A percentile compares a stretch with the other conserved stretches of the same genome.
Evolutionary conservation across 2,797 vertebrate species (phyloP).

Genomic region (Melanogrammus aeglefinus): DNA sequence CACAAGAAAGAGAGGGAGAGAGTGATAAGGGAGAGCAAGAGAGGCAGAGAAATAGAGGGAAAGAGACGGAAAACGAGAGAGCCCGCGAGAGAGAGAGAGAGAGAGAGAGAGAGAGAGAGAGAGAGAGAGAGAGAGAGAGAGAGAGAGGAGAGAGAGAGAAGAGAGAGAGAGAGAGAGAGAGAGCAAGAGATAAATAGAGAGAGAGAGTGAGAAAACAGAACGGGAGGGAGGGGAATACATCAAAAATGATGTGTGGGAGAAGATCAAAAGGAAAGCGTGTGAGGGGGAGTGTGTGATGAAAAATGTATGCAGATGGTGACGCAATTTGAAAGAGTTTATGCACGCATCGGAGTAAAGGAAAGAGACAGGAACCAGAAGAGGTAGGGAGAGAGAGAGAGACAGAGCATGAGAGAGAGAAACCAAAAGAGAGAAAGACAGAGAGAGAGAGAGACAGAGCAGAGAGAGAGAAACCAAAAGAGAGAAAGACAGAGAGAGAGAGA

Average conservation of each 20-base stretch:
- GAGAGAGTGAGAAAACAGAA: neutral
- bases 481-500: slow-evolving; percentile 25
- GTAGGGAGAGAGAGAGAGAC: slow-evolving; percentile 27
- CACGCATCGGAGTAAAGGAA: neutral
- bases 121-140: neutral
- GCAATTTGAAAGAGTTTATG: neutral
- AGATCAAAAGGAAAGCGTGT: neutral
- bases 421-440: slow-evolving; percentile 6
- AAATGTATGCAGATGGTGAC: slow-evolving; percentile 2
- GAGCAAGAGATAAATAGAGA: neutral
- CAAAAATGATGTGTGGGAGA: neutral
- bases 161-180: neutral
- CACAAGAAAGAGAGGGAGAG: neutral
- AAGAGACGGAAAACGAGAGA: neutral
- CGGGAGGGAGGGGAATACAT: neutral
- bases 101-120: neutral
- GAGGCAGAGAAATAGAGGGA: neutral
- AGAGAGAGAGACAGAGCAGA: slow-evolving; percentile 53
- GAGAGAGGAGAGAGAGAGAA: neutral
- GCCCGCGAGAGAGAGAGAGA: neutral
- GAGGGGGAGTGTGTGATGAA: neutral
- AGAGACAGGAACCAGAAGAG: neutral
- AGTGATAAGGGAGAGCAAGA: neutral
- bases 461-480: slow-evolving; percentile 7
- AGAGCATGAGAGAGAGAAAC: slow-evolving; percentile 50